phyloP scores from a whole-genome alignment of 1,140 invertebrate species.

The Drosophila pandora region DNA sequence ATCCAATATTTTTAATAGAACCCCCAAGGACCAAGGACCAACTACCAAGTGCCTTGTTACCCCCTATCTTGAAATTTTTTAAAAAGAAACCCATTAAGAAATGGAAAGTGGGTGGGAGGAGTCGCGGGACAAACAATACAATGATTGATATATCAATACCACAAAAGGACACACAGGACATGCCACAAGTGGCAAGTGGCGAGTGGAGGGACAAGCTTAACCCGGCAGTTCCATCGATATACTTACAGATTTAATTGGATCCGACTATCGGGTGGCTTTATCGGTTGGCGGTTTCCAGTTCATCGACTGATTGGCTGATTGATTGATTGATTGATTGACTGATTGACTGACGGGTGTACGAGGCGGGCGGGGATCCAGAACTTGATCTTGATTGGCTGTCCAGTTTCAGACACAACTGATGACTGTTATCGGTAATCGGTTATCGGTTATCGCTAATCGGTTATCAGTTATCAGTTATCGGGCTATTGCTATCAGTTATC shows the following conservation, averaged over 20 bases:
- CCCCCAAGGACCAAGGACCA: too few relatives aligned
- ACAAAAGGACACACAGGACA: background rate
- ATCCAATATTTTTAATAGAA: too few relatives aligned
- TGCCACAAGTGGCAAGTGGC: background rate
- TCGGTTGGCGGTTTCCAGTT: background rate
- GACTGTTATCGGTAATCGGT: background rate
- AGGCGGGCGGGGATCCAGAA: background rate
- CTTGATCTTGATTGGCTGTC: too few relatives aligned
- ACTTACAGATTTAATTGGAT: constrained; percentile 33
- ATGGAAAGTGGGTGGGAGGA: background rate
- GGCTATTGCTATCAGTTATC: too few relatives aligned
- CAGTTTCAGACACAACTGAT: background rate
- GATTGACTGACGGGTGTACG: too few relatives aligned
- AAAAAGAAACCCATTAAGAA: background rate
- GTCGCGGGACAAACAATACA: background rate
- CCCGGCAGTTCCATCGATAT: constrained; percentile 1
- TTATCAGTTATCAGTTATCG: background rate
- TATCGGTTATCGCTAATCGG: background rate
- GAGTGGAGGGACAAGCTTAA: too few relatives aligned
- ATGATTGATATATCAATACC: background rate
- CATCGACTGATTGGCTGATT: constrained; percentile 3
- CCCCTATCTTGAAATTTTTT: too few relatives aligned
- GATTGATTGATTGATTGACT: too few relatives aligned
- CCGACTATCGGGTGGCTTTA: constrained; percentile 4
- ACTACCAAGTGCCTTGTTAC: too few relatives aligned